These are phyloP conservation scores for Tetrao urogallus DNA, from an alignment of 2,113 vertebrate species.

Conservation along the genomic window DNA sequence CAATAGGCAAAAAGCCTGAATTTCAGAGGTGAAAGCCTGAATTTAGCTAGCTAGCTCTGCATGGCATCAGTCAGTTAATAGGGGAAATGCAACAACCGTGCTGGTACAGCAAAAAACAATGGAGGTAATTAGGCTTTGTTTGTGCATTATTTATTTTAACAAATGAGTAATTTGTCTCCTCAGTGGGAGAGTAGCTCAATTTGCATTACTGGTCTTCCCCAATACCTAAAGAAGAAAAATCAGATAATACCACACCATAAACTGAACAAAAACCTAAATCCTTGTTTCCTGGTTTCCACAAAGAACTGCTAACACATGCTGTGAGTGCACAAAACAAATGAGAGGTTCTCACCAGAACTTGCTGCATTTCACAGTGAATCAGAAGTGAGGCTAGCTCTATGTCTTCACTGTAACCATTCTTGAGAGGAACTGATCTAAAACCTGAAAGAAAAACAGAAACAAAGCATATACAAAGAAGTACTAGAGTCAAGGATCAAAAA, in stretches of 20 bases:
- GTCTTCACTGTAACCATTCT: constrained; percentile 91
- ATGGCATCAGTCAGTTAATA: not conserved
- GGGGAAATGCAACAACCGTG: not conserved
- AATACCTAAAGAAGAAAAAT: not conserved
- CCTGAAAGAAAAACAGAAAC: constrained; percentile 71
- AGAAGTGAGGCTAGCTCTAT: constrained; percentile 92
- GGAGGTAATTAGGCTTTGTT: constrained; percentile 12
- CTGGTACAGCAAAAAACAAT: not conserved
- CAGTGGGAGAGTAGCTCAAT: constrained; percentile 7
- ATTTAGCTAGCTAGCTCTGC: constrained; percentile 13
- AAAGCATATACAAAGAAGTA: not conserved
- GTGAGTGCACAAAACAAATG: not conserved
- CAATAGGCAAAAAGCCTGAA: not conserved
- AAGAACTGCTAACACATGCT: not conserved
- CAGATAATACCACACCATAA: not conserved
- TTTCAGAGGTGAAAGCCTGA: not conserved
- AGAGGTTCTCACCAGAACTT: constrained; percentile 84
- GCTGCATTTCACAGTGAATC: constrained; percentile 86
- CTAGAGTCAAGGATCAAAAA: not conserved
- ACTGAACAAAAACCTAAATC: not conserved
- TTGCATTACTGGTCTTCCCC: not conserved
- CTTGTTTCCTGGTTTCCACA: not conserved
- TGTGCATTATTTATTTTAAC: constrained; percentile 24
- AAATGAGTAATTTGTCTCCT: not conserved
- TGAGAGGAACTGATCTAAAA: constrained; percentile 91